These are phyloP conservation scores for Darevskia nairensis DNA, from an alignment of 2,797 vertebrate genomes.

Conservation along the genomic window DNA sequence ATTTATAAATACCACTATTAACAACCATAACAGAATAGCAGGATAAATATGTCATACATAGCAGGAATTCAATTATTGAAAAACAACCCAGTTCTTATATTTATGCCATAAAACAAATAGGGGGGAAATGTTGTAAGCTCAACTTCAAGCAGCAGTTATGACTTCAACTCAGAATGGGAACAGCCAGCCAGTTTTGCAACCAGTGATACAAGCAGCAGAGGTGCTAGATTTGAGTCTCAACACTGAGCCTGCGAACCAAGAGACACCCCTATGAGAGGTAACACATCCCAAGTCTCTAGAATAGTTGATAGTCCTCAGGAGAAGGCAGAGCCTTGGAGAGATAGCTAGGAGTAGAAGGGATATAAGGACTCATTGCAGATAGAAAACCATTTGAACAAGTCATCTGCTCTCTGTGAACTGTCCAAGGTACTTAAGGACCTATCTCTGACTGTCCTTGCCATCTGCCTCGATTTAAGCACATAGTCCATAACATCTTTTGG, in stretches of 20 bases:
- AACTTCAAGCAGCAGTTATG: background rate
- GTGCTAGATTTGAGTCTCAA: background rate
- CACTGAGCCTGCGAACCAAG: too few relatives aligned
- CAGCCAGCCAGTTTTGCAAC: background rate
- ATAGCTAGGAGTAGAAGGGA: background rate
- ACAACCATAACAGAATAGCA: too few relatives aligned
- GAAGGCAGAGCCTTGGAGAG: background rate
- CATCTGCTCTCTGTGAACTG: background rate
- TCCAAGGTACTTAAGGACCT: background rate
- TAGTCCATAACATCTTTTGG: background rate
- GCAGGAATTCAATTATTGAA: background rate
- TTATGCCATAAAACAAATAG: accelerated
- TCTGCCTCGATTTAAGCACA: background rate
- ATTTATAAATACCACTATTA: too few relatives aligned
- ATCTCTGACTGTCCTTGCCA: background rate
- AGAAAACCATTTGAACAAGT: background rate
- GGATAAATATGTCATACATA: background rate
- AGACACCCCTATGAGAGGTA: background rate
- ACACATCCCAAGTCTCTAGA: background rate
- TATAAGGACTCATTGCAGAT: background rate
- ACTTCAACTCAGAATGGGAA: background rate
- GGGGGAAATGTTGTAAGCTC: background rate
- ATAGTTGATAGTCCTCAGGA: background rate
- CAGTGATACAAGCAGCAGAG: background rate
- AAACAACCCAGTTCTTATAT: background rate